Evolutionary conservation across 1,140 invertebrate species (phyloP), one percentile per base, ranked within the genome.

Genomic region (Catajapyx aquilonaris): DNA sequence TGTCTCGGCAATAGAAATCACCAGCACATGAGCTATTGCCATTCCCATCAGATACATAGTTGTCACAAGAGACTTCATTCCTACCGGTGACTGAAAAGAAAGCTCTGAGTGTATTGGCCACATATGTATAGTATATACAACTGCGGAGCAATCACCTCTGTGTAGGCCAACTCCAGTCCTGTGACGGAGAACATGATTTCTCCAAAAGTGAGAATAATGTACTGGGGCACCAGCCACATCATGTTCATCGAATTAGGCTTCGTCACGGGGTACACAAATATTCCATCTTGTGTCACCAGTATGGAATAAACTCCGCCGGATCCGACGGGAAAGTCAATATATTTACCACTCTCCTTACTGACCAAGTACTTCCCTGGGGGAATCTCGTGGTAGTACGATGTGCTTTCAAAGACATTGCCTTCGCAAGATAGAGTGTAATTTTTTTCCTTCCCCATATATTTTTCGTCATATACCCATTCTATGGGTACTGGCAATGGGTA

Each of bases 41-140:
- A 80, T 78, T 0, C 86, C 90, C 0, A 95, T 52, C 19, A 91
- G 60, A 81, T 85, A 96, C 2, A 71, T 68, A 4, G 90, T 84
- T 52, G 84, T 76, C 18, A 97, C 53, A 1, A 96, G 69, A 0
- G 87, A 83, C 51, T 90, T 94, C 86, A 95, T 91, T 41, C 71
- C 78, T n/a, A 59, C 53, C 1, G 88, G 88, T 0, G 87, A 79
- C 66, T 93, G 71, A 5, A 74, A 75, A 33, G 20, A 20, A 5
- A 36, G 5, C 5, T 11, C 0, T 38, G 32, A 33, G 20, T 15
- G 22, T 25, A 22, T 23, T 20, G 5, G 1, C 32, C 31, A 34
- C 7, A 13, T 5, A 15, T 21, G n/a, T 35, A 9, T 28, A 28
- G 7, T 28, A 28, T n/a, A n/a, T n/a, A n/a, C n/a, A n/a, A n/a